Percentiles rank a stretch among this genome's conserved stretches.
Conservation (phyloP, 2,797 vertebrate genomes). For the Falco columbarius region DNA sequence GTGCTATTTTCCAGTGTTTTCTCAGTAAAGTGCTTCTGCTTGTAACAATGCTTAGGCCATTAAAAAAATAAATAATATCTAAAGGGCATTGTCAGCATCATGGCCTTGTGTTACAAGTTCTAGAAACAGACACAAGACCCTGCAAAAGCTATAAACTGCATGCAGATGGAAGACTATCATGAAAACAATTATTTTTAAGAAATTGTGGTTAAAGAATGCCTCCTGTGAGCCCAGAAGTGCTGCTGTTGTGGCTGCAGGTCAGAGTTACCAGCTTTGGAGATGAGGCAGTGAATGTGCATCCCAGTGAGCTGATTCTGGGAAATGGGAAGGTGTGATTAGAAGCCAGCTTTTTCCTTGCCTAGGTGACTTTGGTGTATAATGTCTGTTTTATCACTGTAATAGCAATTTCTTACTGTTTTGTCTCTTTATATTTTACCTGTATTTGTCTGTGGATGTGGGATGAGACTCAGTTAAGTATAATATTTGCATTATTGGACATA, state of each 20-base stretch:
- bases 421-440: background rate
- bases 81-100: background rate
- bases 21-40: background rate
- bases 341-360: background rate
- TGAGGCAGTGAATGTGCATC: background rate
- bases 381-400: background rate
- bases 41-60: background rate
- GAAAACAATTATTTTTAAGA: background rate
- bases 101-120: rapidly evolving
- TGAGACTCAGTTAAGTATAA: background rate
- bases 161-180: background rate
- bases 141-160: background rate
- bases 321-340: background rate
- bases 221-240: background rate
- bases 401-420: background rate
- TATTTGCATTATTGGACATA: background rate
- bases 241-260: background rate
- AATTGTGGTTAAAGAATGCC: background rate
- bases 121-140: background rate
- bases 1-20: background rate
- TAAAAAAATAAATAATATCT: background rate
- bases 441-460: background rate
- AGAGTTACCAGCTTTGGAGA: background rate
- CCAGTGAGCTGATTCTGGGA: background rate
- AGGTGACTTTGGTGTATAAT: background rate